Percentiles rank a stretch among this genome's conserved stretches.
Conservation (phyloP, 30 jellyfish, hydroid and myxozoan species). For the Rhopilema esculentum region DNA sequence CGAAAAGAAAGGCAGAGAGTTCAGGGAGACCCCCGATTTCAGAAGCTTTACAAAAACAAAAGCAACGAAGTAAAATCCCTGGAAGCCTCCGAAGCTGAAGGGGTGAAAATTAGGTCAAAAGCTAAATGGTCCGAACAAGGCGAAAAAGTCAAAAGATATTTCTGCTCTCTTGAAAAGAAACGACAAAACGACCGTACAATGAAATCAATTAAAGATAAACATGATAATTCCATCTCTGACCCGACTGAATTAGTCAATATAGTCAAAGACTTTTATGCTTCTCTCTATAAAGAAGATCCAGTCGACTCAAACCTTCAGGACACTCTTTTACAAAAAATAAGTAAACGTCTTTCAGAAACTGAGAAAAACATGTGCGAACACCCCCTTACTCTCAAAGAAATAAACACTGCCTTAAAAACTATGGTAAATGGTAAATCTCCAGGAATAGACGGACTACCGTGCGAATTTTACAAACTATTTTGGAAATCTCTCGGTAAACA, state of each 20-base stretch:
- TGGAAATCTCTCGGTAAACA: no score
- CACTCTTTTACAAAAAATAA: not conserved
- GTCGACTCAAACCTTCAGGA: not conserved
- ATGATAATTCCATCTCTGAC: not conserved
- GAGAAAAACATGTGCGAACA: slow-evolving; percentile 12
- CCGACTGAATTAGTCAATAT: slow-evolving; percentile 3
- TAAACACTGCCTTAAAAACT: no score
- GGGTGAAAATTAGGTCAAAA: not conserved
- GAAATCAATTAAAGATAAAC: slow-evolving; percentile 1
- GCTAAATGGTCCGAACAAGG: slow-evolving; percentile 40
- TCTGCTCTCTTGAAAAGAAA: slow-evolving; percentile 29
- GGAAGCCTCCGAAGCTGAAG: slow-evolving; percentile 10
- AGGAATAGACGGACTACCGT: no score
- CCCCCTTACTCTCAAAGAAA: slow-evolving; percentile 15
- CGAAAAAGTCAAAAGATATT: slow-evolving; percentile 21
- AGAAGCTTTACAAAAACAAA: not conserved
- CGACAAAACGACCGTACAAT: slow-evolving; percentile 3
- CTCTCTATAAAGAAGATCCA: slow-evolving; percentile 27
- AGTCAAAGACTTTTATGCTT: slow-evolving; percentile 11
- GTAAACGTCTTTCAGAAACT: not conserved
- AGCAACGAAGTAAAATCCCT: not conserved
- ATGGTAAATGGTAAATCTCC: no score
- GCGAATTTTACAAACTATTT: no score
- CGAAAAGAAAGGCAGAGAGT: slow-evolving; percentile 14
- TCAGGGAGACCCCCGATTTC: slow-evolving; percentile 9